Percentiles rank a stretch among this genome's conserved stretches.
Conservation (phyloP, 2,113 vertebrate genomes). For the Pavo muticus region DNA sequence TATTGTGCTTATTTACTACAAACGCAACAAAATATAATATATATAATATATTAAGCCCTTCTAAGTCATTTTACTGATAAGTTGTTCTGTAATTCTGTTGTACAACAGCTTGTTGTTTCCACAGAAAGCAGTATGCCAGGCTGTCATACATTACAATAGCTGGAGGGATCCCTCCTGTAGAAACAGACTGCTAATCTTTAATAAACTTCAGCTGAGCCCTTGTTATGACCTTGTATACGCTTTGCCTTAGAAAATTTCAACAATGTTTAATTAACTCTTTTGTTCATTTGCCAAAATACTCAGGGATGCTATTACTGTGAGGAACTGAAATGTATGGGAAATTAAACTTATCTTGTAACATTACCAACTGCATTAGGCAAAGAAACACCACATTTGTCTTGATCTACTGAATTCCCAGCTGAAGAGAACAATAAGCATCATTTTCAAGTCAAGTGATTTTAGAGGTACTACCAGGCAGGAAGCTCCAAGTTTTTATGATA, state of each 20-base stretch:
- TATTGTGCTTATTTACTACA: not conserved
- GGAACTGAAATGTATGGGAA: slow-evolving; percentile 21
- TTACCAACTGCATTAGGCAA: slow-evolving; percentile 35
- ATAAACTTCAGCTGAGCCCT: slow-evolving; percentile 66
- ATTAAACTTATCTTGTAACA: slow-evolving; percentile 47
- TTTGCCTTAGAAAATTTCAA: slow-evolving; percentile 37
- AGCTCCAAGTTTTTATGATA: slow-evolving; percentile 7
- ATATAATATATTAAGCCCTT: not conserved
- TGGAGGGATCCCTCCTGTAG: slow-evolving; percentile 34
- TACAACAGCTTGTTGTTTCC: slow-evolving; percentile 29
- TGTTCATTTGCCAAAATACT: slow-evolving; percentile 49
- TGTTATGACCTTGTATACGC: slow-evolving; percentile 36
- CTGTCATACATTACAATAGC: slow-evolving; percentile 36
- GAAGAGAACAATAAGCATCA: slow-evolving; percentile 38
- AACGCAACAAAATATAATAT: not conserved
- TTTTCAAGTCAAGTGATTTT: slow-evolving; percentile 60
- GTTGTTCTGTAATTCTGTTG: not conserved
- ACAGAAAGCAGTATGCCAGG: not conserved
- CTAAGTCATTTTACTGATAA: not conserved
- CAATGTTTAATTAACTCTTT: slow-evolving; percentile 54
- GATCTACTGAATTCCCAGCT: slow-evolving; percentile 48
- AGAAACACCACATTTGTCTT: slow-evolving; percentile 21
- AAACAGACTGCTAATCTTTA: slow-evolving; percentile 62
- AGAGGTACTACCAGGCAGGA: not conserved
- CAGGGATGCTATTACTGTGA: not conserved